Percentiles rank a stretch among this genome's conserved stretches.
These are phyloP conservation scores for Mastigias papua DNA, from an alignment of 30 jellyfish, hydroid and myxozoan genomes.

Conservation along the genomic window DNA sequence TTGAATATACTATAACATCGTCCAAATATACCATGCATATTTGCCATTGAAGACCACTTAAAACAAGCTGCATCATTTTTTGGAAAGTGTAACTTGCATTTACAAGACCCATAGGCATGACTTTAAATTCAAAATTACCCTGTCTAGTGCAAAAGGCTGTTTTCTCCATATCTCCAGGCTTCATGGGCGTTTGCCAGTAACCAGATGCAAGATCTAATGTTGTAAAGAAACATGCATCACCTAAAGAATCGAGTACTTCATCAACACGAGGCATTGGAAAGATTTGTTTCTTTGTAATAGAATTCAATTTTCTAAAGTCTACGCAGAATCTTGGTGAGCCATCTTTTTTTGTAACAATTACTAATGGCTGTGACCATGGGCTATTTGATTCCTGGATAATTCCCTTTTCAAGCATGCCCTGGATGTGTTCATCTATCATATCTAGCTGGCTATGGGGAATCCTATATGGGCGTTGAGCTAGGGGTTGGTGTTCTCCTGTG, in stretches of 20 bases:
- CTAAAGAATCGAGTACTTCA: slow-evolving; percentile 46
- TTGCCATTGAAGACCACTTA: slow-evolving; percentile 70
- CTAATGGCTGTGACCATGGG: slow-evolving; percentile 45
- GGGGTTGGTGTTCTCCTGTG: slow-evolving; percentile 43
- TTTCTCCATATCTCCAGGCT: slow-evolving; percentile 31
- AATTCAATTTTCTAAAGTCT: slow-evolving; percentile 17
- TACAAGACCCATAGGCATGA: slow-evolving; percentile 54
- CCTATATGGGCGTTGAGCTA: slow-evolving; percentile 46
- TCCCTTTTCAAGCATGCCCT: slow-evolving; percentile 30
- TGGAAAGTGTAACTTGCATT: slow-evolving; percentile 56
- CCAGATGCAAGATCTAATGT: slow-evolving; percentile 71
- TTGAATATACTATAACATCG: slow-evolving; percentile 67
- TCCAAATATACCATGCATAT: slow-evolving; percentile 60
- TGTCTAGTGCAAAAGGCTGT: slow-evolving; percentile 48
- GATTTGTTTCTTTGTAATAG: slow-evolving; percentile 29
- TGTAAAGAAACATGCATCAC: slow-evolving; percentile 57
- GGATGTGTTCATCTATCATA: slow-evolving; percentile 45
- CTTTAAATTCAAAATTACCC: slow-evolving; percentile 56
- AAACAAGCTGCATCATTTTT: slow-evolving; percentile 49
- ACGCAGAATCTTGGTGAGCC: slow-evolving; percentile 43
- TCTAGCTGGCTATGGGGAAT: slow-evolving; percentile 30
- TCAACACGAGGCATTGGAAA: slow-evolving; percentile 78
- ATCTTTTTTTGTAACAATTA: slow-evolving; percentile 40
- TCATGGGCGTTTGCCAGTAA: slow-evolving; percentile 63
- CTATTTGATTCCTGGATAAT: slow-evolving; percentile 21